Evolutionary conservation across 2,113 vertebrate species (phyloP), one percentile per base, ranked within the genome.

Genomic region (Sinocyclocheilus rhinocerous): DNA sequence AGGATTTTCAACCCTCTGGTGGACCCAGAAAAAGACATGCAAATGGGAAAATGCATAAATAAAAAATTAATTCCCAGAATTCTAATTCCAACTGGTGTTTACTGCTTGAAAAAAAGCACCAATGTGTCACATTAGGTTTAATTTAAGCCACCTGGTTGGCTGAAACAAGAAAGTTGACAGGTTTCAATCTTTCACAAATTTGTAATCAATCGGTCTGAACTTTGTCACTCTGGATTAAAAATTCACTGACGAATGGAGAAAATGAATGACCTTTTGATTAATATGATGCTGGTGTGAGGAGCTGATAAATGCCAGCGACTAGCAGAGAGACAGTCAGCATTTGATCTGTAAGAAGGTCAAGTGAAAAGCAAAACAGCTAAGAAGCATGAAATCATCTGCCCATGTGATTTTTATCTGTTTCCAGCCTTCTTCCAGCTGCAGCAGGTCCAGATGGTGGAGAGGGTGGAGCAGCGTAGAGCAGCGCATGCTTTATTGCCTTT

Each of bases 281-380:
- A 93, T 86, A 65, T 85, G 87, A 89, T 88, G 92, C 91, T 0
- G 0, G 89, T 36, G 89, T 89, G 89, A 91, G 79, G 88, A 92
- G 89, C 91, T 90, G 89, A 89, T 93, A 94, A 95, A 95, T 93
- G 91, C 93, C 92, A 91, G 26, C 78, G 89, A 36, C 80, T 85
- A 84, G 88, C 65, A 91, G 70, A 91, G 88, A 90, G 73, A 7
- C 50, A 91, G 91, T 89, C 91, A 91, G 86, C 86, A 90, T 94
- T 92, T 92, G 90, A 91, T 94, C 92, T 92, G 24, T 94, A 94
- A 92, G 92, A 95, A 95, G 93, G 93, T 94, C 94, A 94, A 81
- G 89, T 87, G 86, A 85, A 89, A 90, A 92, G 91, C 90, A 90
- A 83, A 89, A 92, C 89, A 90, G 89, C 80, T 90, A 90, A 70